Percentiles rank a stretch among this genome's conserved stretches.
Evolutionary conservation across 2,113 vertebrate genomes (phyloP).

Genomic region (Nycticryphes semicollaris): DNA sequence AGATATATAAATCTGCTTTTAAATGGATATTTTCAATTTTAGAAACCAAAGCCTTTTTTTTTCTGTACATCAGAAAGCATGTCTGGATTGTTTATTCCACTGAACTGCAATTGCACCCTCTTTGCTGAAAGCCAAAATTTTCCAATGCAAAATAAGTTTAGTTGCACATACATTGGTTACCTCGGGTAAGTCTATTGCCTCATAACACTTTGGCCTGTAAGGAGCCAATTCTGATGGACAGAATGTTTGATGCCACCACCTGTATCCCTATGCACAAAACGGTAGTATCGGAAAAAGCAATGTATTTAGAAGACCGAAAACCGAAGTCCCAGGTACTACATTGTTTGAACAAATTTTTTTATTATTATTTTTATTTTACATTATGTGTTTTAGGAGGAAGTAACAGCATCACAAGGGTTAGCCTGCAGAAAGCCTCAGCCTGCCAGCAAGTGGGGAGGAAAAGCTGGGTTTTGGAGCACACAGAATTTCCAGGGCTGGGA

Average conservation of each 20-base stretch:
- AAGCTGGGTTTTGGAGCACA: neutral
- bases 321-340: neutral
- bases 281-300: neutral
- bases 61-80: neutral
- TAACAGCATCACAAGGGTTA: neutral
- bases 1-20: neutral
- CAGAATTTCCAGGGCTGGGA: neutral
- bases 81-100: neutral
- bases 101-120: neutral
- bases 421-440: neutral
- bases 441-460: neutral
- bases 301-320: neutral
- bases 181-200: neutral
- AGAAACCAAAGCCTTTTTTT: neutral
- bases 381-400: neutral
- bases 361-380: neutral
- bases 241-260: neutral
- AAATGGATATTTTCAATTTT: neutral
- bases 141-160: neutral
- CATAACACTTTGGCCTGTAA: rapidly evolving
- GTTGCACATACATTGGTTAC: neutral
- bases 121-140: neutral
- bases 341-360: neutral
- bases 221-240: neutral
- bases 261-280: neutral